phyloP scores from a whole-genome alignment of 2,888 invertebrate species.

The Acleris holmiana region DNA sequence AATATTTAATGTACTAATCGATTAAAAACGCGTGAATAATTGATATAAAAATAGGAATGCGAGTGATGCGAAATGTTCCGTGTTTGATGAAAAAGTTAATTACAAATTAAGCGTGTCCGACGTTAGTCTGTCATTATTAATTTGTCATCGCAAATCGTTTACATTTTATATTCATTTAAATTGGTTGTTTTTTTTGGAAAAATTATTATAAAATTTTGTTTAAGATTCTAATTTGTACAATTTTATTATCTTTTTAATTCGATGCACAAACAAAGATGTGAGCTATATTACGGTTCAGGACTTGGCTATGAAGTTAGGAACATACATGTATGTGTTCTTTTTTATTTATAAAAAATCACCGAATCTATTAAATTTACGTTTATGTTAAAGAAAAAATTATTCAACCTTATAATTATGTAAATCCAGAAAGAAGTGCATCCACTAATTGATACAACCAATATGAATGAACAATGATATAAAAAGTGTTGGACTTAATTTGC shows the following conservation, averaged over 20 bases:
- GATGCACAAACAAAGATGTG: too few relatives aligned
- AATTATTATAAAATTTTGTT: background rate
- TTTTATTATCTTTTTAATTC: background rate
- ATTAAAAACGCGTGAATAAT: too few relatives aligned
- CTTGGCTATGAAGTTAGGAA: too few relatives aligned
- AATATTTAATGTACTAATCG: too few relatives aligned
- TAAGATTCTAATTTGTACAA: background rate
- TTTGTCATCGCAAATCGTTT: conserved; percentile 11
- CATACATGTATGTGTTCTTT: too few relatives aligned
- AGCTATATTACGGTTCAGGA: too few relatives aligned
- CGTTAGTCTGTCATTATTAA: conserved; percentile 16
- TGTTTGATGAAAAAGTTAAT: conserved; percentile 22
- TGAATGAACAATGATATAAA: conserved; percentile 46
- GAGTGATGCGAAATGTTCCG: conserved; percentile 6
- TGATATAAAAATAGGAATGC: background rate
- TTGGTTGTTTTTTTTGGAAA: too few relatives aligned
- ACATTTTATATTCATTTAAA: too few relatives aligned
- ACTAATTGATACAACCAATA: conserved; percentile 14
- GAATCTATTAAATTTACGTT: too few relatives aligned
- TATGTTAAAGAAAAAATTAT: too few relatives aligned
- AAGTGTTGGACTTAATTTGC: conserved; percentile 62
- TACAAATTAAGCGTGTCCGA: conserved; percentile 11
- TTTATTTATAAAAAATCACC: too few relatives aligned
- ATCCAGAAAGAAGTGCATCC: background rate
- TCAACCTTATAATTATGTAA: background rate